These are phyloP conservation scores for Sminthurides bifidus DNA, from an alignment of 1,140 invertebrate genomes.

Conservation along the genomic window DNA sequence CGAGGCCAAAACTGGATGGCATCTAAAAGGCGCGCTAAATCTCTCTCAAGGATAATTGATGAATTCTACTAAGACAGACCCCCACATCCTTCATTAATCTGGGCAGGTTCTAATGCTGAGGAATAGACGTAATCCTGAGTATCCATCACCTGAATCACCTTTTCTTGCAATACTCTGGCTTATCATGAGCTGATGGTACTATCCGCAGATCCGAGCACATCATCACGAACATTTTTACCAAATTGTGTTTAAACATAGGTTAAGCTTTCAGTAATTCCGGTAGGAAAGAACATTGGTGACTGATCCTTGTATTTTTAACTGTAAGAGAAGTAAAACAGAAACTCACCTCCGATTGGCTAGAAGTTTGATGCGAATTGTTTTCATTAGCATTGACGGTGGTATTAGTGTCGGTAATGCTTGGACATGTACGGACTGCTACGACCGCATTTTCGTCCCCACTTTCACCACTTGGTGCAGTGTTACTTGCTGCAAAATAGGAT, in stretches of 20 bases:
- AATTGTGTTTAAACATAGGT: not conserved
- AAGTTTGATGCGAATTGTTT: not conserved
- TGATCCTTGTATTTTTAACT: too few species aligned
- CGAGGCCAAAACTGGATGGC: too few species aligned
- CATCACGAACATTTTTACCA: not conserved
- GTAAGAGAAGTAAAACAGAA: too few species aligned
- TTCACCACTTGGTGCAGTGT: too few species aligned
- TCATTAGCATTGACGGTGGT: not conserved
- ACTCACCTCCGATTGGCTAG: conserved; percentile 1
- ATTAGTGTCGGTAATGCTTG: not conserved
- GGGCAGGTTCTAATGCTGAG: too few species aligned
- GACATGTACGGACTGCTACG: conserved; percentile 2
- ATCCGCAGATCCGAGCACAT: not conserved
- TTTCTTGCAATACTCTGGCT: not conserved
- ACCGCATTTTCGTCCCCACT: conserved; percentile 10
- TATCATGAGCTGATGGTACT: not conserved
- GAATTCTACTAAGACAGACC: too few species aligned
- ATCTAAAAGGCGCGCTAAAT: too few species aligned
- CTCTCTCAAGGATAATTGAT: too few species aligned
- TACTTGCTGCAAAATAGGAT: too few species aligned
- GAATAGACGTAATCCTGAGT: too few species aligned
- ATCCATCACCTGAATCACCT: too few species aligned
- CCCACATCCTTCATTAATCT: too few species aligned
- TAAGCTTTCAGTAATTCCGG: not conserved
- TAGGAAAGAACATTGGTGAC: not conserved